Evolutionary conservation across 2,113 vertebrate genomes (phyloP).

Genomic region (Onychostruthus taczanowskii): DNA sequence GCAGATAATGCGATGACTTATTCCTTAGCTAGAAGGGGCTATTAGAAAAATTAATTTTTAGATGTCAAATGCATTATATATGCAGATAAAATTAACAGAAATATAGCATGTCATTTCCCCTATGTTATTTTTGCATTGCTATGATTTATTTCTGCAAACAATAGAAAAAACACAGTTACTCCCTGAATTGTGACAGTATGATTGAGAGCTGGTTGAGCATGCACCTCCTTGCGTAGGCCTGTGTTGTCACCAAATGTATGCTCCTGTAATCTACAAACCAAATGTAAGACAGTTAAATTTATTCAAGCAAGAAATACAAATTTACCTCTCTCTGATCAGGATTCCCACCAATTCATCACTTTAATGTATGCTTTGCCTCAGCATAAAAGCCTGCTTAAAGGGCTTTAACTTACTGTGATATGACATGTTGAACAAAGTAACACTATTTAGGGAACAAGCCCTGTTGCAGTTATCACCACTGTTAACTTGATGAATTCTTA

Average conservation of each 20-base stretch:
- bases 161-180: not conserved
- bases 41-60: slow-evolving; percentile 19
- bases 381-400: slow-evolving; percentile 13
- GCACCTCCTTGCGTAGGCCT: slow-evolving; percentile 22
- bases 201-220: slow-evolving; percentile 42
- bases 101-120: not conserved
- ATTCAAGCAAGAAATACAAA: slow-evolving; percentile 65
- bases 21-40: not conserved
- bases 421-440: slow-evolving; percentile 12
- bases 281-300: slow-evolving; percentile 60
- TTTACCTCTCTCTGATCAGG: slow-evolving; percentile 60
- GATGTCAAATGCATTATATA: not conserved
- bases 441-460: not conserved
- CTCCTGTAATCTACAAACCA: slow-evolving; percentile 60
- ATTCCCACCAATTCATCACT: slow-evolving; percentile 65
- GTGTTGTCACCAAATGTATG: slow-evolving; percentile 55
- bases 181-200: slow-evolving; percentile 18
- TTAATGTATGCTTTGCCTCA: slow-evolving; percentile 58
- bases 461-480: not conserved
- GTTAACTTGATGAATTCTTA: not conserved
- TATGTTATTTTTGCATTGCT: not conserved
- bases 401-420: slow-evolving; percentile 13
- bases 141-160: slow-evolving; percentile 7
- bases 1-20: slow-evolving; percentile 8
- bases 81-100: not conserved